Conservation (phyloP, 2,888 invertebrate genomes). For the Plagodis dolabraria region DNA sequence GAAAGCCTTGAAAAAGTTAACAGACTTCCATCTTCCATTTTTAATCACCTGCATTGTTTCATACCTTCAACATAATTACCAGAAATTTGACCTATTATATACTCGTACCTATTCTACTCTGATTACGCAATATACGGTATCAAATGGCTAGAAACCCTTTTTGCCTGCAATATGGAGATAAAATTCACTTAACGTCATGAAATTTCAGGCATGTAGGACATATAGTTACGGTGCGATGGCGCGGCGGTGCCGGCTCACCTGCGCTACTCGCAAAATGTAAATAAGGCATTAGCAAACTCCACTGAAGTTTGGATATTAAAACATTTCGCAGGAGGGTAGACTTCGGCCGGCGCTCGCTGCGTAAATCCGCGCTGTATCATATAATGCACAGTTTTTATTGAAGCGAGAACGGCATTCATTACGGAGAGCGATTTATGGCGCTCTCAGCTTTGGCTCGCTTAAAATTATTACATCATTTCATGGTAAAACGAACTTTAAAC, state of each 20-base stretch:
- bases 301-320: slow-evolving; percentile 41
- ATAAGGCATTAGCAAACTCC: slow-evolving; percentile 36
- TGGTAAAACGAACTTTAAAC: no score
- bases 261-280: slow-evolving; percentile 34
- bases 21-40: no score
- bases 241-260: slow-evolving; percentile 6
- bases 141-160: no score
- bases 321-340: slow-evolving; percentile 37
- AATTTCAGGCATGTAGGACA: not conserved
- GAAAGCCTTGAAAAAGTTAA: no score
- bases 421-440: slow-evolving; percentile 51
- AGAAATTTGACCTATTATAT: no score
- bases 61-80: no score
- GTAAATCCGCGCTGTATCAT: slow-evolving; percentile 52
- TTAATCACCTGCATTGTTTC: no score
- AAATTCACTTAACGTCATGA: no score
- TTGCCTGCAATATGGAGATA: no score
- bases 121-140: no score
- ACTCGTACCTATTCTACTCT: no score
- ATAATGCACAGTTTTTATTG: slow-evolving; percentile 61
- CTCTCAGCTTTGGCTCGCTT: not conserved
- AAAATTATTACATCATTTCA: no score
- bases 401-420: slow-evolving; percentile 64
- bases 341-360: slow-evolving; percentile 35
- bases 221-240: not conserved